Evolutionary conservation across 92 coral and sea anemone species (phyloP), one percentile per base, ranked within the genome.

Genomic region (Parazoanthus swiftii): DNA sequence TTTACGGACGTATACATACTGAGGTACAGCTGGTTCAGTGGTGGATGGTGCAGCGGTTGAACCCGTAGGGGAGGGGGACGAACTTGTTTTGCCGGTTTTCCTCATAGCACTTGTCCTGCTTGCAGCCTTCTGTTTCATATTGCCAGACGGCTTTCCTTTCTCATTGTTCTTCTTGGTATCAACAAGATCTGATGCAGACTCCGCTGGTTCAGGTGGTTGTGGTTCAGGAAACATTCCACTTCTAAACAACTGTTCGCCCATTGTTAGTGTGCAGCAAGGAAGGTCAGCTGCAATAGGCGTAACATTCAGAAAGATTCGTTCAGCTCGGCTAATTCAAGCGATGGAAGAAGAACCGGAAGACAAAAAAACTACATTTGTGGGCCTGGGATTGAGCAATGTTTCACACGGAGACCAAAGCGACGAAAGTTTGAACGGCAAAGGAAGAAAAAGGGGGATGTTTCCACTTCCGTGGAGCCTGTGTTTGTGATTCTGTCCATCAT

Each of bases 201-300:
- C 90, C 26, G 75, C 76, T 38, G 88, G 33, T 8, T 44, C 50
- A 59, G 87, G 83, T 16, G 86, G 86, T 38, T 46, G 77, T 35
- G 73, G 88, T 33, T 85, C 86, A 77, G 90, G 92, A 43, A 89
- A 92, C 16, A 86, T 15, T 15, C 74, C 94, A 20, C 95, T 94
- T 79, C 90, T 93, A n/a, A 94, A 89, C 4, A 92, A 81, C 82
- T 89, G 89, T 1, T 93, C 98, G 70, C 85, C 86, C 81, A 94
- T 85, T 6, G 95, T 92, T n/a, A 94, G 81, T 51, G 93, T 93
- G 81, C 98, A 94, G 86, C 85, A 93, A 15, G 98, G 95, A 13
- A 91, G 75, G 11, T 92, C 91, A 74, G 95, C 98, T 94, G 80
- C 9, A 80, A 70, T 18, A 79, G 63, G 4, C 16, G 20, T 38